These are phyloP conservation scores for Perdita meconis DNA, from an alignment of 2,888 invertebrate species.

Conservation along the genomic window DNA sequence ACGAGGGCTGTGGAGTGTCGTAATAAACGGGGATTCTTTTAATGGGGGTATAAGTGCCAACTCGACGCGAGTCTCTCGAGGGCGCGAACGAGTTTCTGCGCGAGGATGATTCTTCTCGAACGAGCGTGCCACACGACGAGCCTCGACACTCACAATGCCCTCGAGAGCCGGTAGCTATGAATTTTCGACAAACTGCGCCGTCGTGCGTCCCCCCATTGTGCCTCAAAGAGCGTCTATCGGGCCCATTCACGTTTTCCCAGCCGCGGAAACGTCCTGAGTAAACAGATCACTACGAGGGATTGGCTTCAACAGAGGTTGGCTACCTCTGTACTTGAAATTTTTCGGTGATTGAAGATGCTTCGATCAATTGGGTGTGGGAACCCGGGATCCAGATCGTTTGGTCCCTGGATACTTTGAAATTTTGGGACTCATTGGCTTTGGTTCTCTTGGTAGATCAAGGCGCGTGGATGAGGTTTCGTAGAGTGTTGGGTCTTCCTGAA, in stretches of 20 bases:
- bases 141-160: not conserved
- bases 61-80: slow-evolving; percentile 17
- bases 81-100: slow-evolving; percentile 47
- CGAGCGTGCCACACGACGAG: slow-evolving; percentile 26
- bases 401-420: too few relatives aligned
- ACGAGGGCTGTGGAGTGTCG: slow-evolving; percentile 49
- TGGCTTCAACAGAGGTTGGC: slow-evolving; percentile 8
- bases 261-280: slow-evolving; percentile 51
- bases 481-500: too few relatives aligned
- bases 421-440: too few relatives aligned
- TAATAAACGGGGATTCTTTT: slow-evolving; percentile 61
- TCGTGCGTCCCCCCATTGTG: slow-evolving; percentile 2
- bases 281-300: slow-evolving; percentile 31
- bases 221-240: slow-evolving; percentile 28
- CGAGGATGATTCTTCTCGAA: not conserved
- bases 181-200: slow-evolving; percentile 25
- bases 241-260: slow-evolving; percentile 27
- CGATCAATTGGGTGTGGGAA: slow-evolving; percentile 26
- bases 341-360: not conserved
- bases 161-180: slow-evolving; percentile 44
- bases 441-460: too few relatives aligned
- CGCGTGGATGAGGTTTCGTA: too few relatives aligned
- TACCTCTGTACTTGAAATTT: not conserved
- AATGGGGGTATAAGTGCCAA: slow-evolving; percentile 55
- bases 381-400: too few relatives aligned